These are phyloP conservation scores for Sternarchorhynchus goeldii DNA, from an alignment of 2,797 vertebrate genomes.

Conservation along the genomic window DNA sequence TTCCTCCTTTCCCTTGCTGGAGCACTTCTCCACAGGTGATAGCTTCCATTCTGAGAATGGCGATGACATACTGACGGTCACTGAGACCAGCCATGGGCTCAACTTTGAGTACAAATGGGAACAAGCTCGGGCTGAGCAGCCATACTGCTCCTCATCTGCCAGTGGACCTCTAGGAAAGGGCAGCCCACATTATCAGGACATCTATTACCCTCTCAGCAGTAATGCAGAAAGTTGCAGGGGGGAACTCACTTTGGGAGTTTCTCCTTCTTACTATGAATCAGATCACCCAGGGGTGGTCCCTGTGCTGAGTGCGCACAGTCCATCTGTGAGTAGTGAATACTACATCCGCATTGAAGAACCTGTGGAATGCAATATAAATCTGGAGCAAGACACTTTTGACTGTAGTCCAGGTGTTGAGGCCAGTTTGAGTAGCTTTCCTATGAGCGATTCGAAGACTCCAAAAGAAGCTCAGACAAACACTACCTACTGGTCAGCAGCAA, in stretches of 20 bases:
- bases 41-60: constrained; percentile 86
- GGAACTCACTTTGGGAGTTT: constrained; percentile 78
- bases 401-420: constrained; percentile 75
- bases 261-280: constrained; percentile 85
- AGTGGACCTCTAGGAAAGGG: constrained; percentile 80
- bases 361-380: constrained; percentile 78
- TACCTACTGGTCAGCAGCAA: constrained; percentile 75
- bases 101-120: constrained; percentile 99
- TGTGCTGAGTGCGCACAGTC: constrained; percentile 91
- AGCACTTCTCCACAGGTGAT: constrained; percentile 84
- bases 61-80: constrained; percentile 94
- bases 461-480: constrained; percentile 55
- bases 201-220: constrained; percentile 79
- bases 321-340: constrained; percentile 90
- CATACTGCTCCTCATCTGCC: constrained; percentile 79
- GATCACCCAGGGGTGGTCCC: constrained; percentile 86
- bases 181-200: constrained; percentile 83
- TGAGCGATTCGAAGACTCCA: constrained; percentile 57
- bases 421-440: constrained; percentile 64
- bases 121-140: constrained; percentile 80
- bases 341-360: constrained; percentile 96
- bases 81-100: constrained; percentile 93
- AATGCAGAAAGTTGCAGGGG: constrained; percentile 66
- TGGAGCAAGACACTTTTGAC: constrained; percentile 79
- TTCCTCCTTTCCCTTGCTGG: constrained; percentile 87